Evolutionary conservation across 2,113 vertebrate genomes (phyloP).

Genomic region (Megalops atlanticus): DNA sequence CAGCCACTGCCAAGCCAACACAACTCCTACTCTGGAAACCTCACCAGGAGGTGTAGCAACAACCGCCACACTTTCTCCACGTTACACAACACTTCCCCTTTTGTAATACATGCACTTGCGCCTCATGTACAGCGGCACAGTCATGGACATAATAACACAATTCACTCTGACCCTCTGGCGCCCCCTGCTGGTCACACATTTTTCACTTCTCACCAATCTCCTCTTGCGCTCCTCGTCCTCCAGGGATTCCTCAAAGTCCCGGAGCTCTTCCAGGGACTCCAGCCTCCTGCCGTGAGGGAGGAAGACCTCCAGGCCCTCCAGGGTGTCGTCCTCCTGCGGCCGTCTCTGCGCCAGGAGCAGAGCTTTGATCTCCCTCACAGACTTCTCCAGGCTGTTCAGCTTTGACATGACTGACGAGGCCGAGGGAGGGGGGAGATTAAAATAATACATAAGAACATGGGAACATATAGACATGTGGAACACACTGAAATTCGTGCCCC

Average conservation of each 20-base stretch:
- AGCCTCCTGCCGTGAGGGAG: not conserved
- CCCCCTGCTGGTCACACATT: not conserved
- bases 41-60: too few species aligned
- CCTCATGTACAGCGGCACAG: not conserved
- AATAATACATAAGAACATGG: too few species aligned
- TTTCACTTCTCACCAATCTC: not conserved
- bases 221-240: not conserved
- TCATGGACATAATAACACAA: not conserved
- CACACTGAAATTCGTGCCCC: too few species aligned
- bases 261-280: not conserved
- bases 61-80: too few species aligned
- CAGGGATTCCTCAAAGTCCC: not conserved
- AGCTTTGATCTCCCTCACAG: not conserved
- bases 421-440: not conserved
- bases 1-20: too few species aligned
- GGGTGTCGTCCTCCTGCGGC: not conserved
- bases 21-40: too few species aligned
- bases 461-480: too few species aligned
- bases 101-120: too few species aligned
- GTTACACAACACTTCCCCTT: too few species aligned
- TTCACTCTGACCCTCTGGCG: too few species aligned
- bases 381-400: not conserved
- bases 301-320: not conserved
- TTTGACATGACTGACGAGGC: not conserved
- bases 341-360: not conserved